Evolutionary conservation across 2,797 vertebrate genomes (phyloP).

Genomic region (Limosa lapponica): DNA sequence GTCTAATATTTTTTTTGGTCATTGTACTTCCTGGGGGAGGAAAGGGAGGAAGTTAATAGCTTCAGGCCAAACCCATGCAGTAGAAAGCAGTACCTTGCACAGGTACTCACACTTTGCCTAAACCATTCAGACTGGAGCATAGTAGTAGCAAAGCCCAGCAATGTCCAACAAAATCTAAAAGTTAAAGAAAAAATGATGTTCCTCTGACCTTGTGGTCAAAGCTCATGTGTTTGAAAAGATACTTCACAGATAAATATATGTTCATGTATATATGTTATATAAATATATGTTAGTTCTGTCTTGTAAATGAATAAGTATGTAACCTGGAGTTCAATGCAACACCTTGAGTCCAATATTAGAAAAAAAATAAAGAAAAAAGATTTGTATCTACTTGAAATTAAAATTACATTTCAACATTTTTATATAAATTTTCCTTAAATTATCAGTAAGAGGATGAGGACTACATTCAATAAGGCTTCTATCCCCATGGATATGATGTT

Average conservation of each 20-base stretch:
- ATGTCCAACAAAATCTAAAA: background rate
- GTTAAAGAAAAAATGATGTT: background rate
- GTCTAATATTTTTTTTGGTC: background rate
- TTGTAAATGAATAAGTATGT: background rate
- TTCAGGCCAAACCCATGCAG: background rate
- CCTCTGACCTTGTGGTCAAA: background rate
- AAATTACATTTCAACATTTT: background rate
- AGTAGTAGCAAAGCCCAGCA: background rate
- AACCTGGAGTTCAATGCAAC: background rate
- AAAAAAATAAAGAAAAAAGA: background rate
- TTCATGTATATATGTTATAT: too few relatives aligned
- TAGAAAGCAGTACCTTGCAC: background rate
- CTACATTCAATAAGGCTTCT: background rate
- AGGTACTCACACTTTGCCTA: background rate
- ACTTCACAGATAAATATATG: background rate
- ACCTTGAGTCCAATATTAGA: background rate
- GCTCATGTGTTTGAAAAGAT: background rate
- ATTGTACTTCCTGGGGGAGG: background rate
- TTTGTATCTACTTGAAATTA: background rate
- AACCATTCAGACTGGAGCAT: background rate
- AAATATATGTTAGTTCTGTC: background rate
- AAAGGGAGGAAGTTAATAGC: background rate
- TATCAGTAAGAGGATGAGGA: background rate
- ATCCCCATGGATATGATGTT: background rate
- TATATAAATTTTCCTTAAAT: background rate